phyloP scores from a whole-genome alignment of 2,888 invertebrate species.

The Buathra laborator region DNA sequence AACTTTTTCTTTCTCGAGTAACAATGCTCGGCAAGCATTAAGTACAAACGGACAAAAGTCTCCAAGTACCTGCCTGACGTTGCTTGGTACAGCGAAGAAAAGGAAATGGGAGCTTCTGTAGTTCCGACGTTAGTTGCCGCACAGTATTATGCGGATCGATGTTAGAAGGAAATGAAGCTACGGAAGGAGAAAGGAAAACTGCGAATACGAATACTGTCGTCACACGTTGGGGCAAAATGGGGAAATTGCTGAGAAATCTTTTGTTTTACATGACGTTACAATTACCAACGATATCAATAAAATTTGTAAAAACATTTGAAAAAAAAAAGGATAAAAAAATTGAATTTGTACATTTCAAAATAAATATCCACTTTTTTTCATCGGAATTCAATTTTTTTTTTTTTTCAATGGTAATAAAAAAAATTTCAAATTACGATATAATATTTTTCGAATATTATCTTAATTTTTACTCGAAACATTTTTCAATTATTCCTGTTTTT shows the following conservation, averaged over 20 bases:
- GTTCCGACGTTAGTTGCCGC: not conserved
- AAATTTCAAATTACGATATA: no score
- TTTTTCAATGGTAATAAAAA: no score
- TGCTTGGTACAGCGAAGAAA: conserved; percentile 15
- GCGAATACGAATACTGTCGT: conserved; percentile 6
- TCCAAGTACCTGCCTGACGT: not conserved
- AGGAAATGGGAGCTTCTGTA: conserved; percentile 35
- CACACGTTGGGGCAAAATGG: not conserved
- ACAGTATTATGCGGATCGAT: conserved; percentile 53
- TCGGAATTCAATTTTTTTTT: no score
- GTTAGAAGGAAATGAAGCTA: conserved; percentile 29
- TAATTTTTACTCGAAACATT: no score
- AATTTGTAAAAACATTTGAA: not conserved
- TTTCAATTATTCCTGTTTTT: no score
- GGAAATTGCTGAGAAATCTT: not conserved
- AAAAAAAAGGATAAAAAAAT: not conserved
- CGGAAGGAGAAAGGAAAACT: conserved; percentile 1
- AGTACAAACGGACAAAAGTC: conserved; percentile 46
- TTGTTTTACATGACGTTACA: no score
- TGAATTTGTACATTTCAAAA: no score
- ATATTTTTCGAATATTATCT: no score
- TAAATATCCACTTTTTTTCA: no score
- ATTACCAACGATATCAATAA: not conserved
- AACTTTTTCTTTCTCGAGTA: conserved; percentile 47
- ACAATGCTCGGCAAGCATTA: conserved; percentile 50